Evolutionary conservation across 1,140 invertebrate genomes (phyloP), one percentile per base, ranked within the genome.

Genomic region (Adelges cooleyi): DNA sequence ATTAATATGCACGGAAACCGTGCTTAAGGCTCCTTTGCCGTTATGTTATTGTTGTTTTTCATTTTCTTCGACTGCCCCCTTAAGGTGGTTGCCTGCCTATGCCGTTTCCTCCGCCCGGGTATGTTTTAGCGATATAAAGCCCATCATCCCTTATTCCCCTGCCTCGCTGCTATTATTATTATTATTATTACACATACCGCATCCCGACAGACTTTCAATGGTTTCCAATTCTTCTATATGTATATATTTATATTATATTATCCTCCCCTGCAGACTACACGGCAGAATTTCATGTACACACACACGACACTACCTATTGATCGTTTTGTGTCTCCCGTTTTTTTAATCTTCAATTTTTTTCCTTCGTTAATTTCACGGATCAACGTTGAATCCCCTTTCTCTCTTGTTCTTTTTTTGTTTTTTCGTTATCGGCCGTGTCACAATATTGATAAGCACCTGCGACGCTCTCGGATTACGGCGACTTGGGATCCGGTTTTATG

Each of bases 371-470:
- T 48, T 62, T 18, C 11, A 48, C 11, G 3, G 25, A 23, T 23
- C 5, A 33, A 18, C 38, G 42, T 42, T 9, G 38, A 42, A 56
- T 44, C 27, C 44, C 23, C 10, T 48, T 11, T 62, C 5, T 48
- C 17, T 62, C 5, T 22, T 29, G 10, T 62, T 62, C 22, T 62
- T 22, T 62, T 62, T 33, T 62, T 22, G 42, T 46, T 62, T 46
- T 46, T 13, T 46, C 25, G 18, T 46, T 48, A 62, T 48, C 42
- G 42, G 23, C 18, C 18, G 27, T 62, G 56, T 62, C 56, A 62
- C 29, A 62, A 62, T 62, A 62, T 62, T 62, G 42, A 62, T 62
- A 33, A 48, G 56, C 56, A 62, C 56, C 56, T 62, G 56, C 25
- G 27, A 48, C 13, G 56, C 13, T 62, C 25, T 62, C 56, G 25